These are phyloP conservation scores for Actenoides lindsayi DNA, from an alignment of 2,113 vertebrate species.

Conservation along the genomic window DNA sequence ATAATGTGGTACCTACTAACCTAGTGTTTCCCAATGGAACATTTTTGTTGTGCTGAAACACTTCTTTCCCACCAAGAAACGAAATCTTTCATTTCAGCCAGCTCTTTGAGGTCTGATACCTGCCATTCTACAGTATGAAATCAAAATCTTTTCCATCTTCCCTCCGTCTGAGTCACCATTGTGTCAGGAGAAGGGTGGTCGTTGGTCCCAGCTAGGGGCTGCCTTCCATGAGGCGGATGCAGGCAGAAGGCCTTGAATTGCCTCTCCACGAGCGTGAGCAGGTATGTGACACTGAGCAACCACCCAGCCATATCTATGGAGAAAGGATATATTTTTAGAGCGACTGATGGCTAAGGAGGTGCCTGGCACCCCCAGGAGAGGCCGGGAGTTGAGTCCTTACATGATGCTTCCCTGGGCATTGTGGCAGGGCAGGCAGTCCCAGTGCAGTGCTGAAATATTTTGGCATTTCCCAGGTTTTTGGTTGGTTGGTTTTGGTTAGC, in stretches of 20 bases:
- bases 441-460: neutral
- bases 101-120: neutral
- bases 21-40: neutral
- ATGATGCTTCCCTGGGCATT: neutral
- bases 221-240: neutral
- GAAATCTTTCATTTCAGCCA: neutral
- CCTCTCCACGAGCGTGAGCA: neutral
- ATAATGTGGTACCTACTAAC: neutral
- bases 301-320: neutral
- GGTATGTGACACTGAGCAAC: neutral
- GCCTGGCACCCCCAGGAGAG: neutral
- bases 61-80: neutral
- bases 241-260: neutral
- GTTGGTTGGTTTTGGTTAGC: neutral
- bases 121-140: neutral
- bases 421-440: neutral
- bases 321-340: neutral
- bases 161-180: neutral
- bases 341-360: neutral
- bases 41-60: neutral
- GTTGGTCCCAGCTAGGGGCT: neutral
- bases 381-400: neutral
- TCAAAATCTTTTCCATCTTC: neutral
- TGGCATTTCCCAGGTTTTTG: neutral
- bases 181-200: neutral